Evolutionary conservation across 2,797 vertebrate genomes (phyloP).

Genomic region (Ispidina picta): DNA sequence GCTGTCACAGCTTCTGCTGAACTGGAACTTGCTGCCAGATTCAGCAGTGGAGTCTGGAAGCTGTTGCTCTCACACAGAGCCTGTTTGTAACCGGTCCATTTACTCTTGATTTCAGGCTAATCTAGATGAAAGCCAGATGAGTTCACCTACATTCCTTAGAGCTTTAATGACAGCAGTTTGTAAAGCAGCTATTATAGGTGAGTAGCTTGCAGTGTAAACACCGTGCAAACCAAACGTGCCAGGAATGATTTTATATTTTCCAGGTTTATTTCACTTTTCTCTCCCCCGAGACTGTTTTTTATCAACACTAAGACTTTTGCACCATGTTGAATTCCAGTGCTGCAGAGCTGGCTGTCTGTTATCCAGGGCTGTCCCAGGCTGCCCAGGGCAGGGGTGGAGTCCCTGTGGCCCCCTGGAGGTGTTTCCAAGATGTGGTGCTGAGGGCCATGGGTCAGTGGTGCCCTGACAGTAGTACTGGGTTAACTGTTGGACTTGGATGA

Average conservation of each 20-base stretch:
- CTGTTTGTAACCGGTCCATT: background rate
- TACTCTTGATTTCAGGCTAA: conserved; percentile 84
- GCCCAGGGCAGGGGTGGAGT: no score
- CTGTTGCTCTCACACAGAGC: background rate
- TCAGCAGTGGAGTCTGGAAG: background rate
- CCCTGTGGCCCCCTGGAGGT: no score
- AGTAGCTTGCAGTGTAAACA: conserved; percentile 52
- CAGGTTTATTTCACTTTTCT: background rate
- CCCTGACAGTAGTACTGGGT: no score
- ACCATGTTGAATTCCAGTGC: background rate
- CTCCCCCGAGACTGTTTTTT: background rate
- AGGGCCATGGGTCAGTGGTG: no score
- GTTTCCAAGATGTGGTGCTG: no score
- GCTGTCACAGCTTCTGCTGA: background rate
- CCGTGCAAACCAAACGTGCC: background rate
- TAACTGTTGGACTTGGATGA: no score
- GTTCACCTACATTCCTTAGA: conserved; percentile 95
- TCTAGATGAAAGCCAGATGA: conserved; percentile 95
- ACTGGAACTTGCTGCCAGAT: background rate
- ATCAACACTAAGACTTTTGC: background rate
- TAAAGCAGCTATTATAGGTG: conserved; percentile 97
- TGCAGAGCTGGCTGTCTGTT: rapidly evolving
- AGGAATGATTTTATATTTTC: background rate
- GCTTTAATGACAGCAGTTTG: conserved; percentile 98
- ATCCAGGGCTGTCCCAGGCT: no score